Evolutionary conservation across 2,113 vertebrate species (phyloP), one percentile per base, ranked within the genome.

Genomic region (Mormoops blainvillei): DNA sequence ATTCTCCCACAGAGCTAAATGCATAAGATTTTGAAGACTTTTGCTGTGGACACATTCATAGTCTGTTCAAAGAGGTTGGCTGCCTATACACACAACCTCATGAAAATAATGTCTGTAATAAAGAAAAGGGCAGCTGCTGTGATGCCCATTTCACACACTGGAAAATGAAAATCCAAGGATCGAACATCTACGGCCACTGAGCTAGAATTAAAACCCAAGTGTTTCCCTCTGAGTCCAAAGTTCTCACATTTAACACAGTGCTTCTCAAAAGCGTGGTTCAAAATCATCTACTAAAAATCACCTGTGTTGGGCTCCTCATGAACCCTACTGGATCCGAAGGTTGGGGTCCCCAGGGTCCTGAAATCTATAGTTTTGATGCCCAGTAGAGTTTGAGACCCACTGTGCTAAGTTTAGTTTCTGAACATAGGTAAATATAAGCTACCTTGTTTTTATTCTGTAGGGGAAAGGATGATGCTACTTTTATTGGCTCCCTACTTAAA

Each of bases 161-260:
- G 43, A 87, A 82, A 65, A 45, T 16, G 31, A 91, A 63, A 63
- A 48, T 5, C 8, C 38, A 94, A 94, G 36, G 4, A 38, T 28
- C 61, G 83, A 87, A 92, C n/a, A 87, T 14, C 38, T 48, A 45
- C 71, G 67, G 73, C 5, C 48, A 26, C 1, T 33, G 76, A 83
- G 38, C 45, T 80, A 38, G 68, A 73, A 87, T 74, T 56, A 78
- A 92, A 93, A 89, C n/a, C 48, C 84, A 87, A 87, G 8, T 54
- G 31, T 84, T 92, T 94, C 36, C 63, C n/a, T 91, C 36, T 33
- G 38, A 92, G 18, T 54, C 54, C 13, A 50, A 26, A 56, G 68
- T 86, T 83, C 74, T 50, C 45, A 56, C 43, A 76, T 2, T 1
- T n/a, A 56, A 58, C 14, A 26, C n/a, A 54, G 43, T 56, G 70